Conservation (phyloP, 2,113 vertebrate species). For the Serinus canaria region DNA sequence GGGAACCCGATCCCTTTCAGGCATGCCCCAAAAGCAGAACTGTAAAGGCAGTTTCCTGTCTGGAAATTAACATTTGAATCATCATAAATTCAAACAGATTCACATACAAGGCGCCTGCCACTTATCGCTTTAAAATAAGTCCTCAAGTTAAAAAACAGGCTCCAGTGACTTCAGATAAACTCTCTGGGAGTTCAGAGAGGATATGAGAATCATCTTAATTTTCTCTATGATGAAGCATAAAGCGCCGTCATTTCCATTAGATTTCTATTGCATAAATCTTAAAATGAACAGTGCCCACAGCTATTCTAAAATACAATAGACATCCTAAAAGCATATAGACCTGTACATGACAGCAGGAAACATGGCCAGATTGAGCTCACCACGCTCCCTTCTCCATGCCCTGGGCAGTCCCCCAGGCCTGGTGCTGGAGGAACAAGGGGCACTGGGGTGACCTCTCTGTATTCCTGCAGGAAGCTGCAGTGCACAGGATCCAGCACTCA, state of each 20-base stretch:
- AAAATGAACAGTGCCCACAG: neutral
- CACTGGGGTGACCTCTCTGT: rapidly evolving
- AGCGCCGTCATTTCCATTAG: neutral
- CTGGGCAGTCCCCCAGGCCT: neutral
- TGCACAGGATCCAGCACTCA: rapidly evolving
- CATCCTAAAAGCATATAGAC: neutral
- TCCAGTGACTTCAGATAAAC: constrained; percentile 24
- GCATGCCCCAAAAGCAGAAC: constrained; percentile 41
- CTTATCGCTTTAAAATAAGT: constrained; percentile 18
- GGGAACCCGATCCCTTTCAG: constrained; percentile 28
- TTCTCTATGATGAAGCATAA: neutral
- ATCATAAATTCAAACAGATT: constrained; percentile 46
- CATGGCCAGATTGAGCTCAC: neutral
- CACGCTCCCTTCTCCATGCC: neutral
- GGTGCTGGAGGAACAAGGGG: neutral
- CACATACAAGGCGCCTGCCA: neutral
- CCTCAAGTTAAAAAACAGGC: constrained; percentile 27
- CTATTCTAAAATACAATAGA: neutral
- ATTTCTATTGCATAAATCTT: neutral
- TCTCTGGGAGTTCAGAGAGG: neutral
- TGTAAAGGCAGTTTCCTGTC: constrained; percentile 57
- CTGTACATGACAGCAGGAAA: neutral
- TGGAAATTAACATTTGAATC: constrained; percentile 58
- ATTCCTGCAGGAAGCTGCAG: neutral
- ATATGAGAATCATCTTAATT: neutral